A percentile compares a stretch with the other conserved stretches of the same genome.
phyloP scores from a whole-genome alignment of 2,113 vertebrate genomes.

The Brachypodius melanocephalos region DNA sequence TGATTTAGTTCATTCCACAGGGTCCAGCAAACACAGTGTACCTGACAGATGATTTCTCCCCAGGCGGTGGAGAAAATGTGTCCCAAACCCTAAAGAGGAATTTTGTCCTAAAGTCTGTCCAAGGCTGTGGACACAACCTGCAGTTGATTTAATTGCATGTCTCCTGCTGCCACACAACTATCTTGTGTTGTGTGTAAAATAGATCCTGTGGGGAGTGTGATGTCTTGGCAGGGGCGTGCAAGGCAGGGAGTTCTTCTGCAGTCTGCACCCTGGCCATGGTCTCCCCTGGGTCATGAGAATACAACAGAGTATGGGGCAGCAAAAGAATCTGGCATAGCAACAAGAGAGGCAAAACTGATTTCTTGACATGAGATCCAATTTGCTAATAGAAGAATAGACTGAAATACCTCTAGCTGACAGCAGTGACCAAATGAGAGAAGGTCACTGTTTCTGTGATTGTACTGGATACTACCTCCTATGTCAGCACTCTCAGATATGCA shows the following conservation, averaged over 20 bases:
- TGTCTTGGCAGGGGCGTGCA: neutral
- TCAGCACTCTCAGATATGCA: neutral
- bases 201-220: neutral
- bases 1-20: neutral
- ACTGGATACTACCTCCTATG: neutral
- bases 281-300: neutral
- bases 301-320: rapidly evolving
- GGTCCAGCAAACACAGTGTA: neutral
- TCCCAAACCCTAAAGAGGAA: neutral
- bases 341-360: neutral
- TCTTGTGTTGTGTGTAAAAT: neutral
- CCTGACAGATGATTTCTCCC: neutral
- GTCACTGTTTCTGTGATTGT: neutral
- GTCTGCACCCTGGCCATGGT: neutral
- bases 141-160: neutral
- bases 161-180: neutral
- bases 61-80: neutral
- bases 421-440: neutral
- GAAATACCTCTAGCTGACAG: neutral
- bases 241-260: neutral
- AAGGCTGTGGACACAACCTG: neutral
- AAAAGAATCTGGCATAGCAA: neutral
- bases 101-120: neutral
- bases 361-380: neutral
- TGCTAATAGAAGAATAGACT: neutral